Evolutionary conservation across 2,113 vertebrate genomes (phyloP), one percentile per base, ranked within the genome.

Genomic region (Pholis gunnellus): DNA sequence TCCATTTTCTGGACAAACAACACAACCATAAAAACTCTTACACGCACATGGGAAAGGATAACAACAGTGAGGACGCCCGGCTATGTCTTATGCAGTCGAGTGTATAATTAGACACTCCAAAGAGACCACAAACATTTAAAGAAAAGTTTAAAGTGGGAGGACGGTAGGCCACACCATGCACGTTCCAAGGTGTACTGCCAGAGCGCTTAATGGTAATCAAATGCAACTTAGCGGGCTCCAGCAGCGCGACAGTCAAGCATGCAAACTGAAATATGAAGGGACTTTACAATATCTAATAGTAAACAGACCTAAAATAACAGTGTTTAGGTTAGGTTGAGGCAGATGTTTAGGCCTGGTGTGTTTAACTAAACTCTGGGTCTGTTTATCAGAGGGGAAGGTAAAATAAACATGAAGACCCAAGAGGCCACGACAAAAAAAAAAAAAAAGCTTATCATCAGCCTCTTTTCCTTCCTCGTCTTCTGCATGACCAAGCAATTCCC

Each of bases 401-500:
- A 92, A 86, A 87, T 59, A 92, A 90, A 93, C 80, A 81, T 0
- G 0, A 73, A 79, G 50, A 69, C 48, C 48, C 3, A n/a, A 54
- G 42, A 72, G 74, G 15, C 17, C n/a, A 13, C 29, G 68, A 66
- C 1, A n/a, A 18, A 34, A 14, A 42, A 54, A 75, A 44, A 65
- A 11, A 27, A 7, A 42, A 38, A 69, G 31, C 29, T 38, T 46
- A 67, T 75, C 81, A 90, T 88, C 83, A 69, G 56, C 70, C 57
- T 46, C 65, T 70, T 86, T 80, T 80, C 79, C 87, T 86, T 88
- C 88, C 78, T 82, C 27, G 65, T 75, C 89, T 91, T 91, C 85
- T 87, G 90, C 89, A 91, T 93, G 91, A 93, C 83, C 68, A 89
- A 91, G 92, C 88, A 82, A 88, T 88, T 89, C 50, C 42, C 11